A percentile compares a stretch with the other conserved stretches of the same genome.
Conservation (phyloP, 1,140 invertebrate genomes). For the Scylla paramamosain region DNA sequence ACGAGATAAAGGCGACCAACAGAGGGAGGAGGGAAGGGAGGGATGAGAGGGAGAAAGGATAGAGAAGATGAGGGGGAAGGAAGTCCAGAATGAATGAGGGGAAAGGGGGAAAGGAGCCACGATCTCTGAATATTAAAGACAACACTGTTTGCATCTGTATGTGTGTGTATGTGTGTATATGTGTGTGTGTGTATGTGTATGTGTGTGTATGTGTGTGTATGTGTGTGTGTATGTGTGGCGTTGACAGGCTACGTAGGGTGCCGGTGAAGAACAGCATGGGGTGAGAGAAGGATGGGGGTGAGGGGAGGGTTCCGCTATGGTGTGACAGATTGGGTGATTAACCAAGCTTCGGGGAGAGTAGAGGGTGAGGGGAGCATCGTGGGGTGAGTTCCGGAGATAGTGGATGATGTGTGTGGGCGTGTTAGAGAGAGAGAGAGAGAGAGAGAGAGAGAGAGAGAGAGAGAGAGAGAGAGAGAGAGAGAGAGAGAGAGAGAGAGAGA, state of each 20-base stretch:
- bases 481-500: slow-evolving; percentile 9
- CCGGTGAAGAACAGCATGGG: background rate
- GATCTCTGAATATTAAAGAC: too few species aligned
- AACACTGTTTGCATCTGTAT: too few species aligned
- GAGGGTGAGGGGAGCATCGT: background rate
- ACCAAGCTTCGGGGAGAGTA: background rate
- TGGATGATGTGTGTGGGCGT: background rate
- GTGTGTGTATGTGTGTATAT: background rate
- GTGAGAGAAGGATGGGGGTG: background rate
- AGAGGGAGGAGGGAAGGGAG: too few species aligned
- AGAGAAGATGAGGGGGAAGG: too few species aligned
- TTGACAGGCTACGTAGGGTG: background rate
- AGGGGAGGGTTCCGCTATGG: background rate
- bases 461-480: slow-evolving; percentile 12
- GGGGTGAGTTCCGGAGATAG: background rate
- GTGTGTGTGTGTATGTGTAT: background rate
- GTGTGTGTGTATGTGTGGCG: background rate
- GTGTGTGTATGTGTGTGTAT: background rate
- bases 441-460: background rate
- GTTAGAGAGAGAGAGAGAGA: background rate
- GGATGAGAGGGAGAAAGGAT: too few species aligned
- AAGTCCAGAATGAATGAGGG: too few species aligned
- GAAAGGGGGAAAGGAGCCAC: too few species aligned
- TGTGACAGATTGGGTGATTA: slow-evolving; percentile 11
- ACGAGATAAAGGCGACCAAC: too few species aligned